A percentile compares a stretch with the other conserved stretches of the same genome.
These are phyloP conservation scores for Chlorodrepanis virens DNA, from an alignment of 2,113 vertebrate genomes.

Conservation along the genomic window DNA sequence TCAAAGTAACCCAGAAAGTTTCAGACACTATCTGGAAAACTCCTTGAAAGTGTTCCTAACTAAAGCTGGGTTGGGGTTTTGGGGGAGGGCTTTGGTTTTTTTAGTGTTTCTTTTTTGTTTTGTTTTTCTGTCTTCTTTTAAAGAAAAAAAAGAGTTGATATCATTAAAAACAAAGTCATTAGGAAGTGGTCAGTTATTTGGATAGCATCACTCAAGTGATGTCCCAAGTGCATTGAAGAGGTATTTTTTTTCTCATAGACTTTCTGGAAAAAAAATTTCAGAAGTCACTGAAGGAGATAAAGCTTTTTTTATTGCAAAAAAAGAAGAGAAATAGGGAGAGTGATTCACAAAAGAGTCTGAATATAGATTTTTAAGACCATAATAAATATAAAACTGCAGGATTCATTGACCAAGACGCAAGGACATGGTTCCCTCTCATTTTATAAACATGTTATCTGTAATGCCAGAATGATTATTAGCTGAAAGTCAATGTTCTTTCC, in stretches of 20 bases:
- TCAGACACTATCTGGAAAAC: neutral
- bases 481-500: neutral
- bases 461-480: neutral
- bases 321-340: neutral
- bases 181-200: neutral
- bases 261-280: neutral
- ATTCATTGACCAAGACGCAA: neutral
- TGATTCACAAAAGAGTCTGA: neutral
- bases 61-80: neutral
- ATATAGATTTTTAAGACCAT: neutral
- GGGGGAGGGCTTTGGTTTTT: neutral
- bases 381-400: neutral
- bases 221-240: neutral
- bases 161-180: neutral
- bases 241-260: neutral
- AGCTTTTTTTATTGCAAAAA: neutral
- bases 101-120: neutral
- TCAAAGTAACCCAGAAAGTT: neutral
- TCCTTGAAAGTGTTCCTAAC: neutral
- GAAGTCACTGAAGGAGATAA: neutral
- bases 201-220: neutral
- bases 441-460: neutral
- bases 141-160: neutral
- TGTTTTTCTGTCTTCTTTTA: neutral
- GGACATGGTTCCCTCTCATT: neutral